Evolutionary conservation across 2,113 vertebrate genomes (phyloP).

Genomic region (Leucopternis melanops): DNA sequence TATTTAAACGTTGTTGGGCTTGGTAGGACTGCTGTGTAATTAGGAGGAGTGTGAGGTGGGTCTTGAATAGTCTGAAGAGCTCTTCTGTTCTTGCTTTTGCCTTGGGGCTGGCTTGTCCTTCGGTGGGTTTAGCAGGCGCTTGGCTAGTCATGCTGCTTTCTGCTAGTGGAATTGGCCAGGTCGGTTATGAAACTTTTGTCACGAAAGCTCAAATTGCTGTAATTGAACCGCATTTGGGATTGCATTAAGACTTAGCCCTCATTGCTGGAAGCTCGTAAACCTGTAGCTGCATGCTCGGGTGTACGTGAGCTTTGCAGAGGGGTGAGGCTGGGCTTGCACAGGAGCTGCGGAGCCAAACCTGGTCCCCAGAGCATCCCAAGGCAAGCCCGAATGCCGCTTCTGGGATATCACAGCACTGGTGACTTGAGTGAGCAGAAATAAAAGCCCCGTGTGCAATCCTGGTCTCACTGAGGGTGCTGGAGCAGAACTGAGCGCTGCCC

Average conservation of each 20-base stretch:
- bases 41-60: neutral
- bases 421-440: neutral
- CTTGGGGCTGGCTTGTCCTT: neutral
- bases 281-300: fast-evolving
- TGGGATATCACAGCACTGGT: neutral
- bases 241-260: neutral
- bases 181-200: neutral
- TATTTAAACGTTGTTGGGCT: neutral
- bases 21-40: neutral
- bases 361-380: neutral
- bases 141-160: neutral
- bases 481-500: neutral
- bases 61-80: neutral
- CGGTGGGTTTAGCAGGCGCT: neutral
- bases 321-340: fast-evolving
- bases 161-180: neutral
- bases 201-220: neutral
- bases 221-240: fast-evolving
- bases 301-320: fast-evolving
- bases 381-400: fast-evolving
- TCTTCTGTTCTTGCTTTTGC: neutral
- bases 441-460: neutral
- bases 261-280: neutral
- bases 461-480: neutral
- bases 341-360: neutral